Evolutionary conservation across 2,113 vertebrate genomes (phyloP).

Genomic region (Limanda limanda): DNA sequence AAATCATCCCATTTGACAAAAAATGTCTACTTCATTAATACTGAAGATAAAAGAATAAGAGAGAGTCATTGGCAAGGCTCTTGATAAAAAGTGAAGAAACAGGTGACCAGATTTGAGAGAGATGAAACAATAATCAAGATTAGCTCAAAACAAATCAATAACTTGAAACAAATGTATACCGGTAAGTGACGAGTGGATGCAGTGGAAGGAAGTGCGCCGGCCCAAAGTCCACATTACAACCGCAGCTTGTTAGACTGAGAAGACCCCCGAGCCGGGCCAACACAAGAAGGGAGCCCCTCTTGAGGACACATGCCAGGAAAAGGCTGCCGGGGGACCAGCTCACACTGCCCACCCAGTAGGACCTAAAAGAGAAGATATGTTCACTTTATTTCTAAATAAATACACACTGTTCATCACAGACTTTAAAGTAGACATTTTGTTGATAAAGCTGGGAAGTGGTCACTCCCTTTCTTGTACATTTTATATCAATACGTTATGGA

Average conservation of each 20-base stretch:
- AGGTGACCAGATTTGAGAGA: conserved; percentile 68
- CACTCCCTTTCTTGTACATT: not conserved
- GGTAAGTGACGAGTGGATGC: conserved; percentile 92
- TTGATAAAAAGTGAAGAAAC: conserved; percentile 70
- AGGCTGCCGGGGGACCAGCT: conserved; percentile 91
- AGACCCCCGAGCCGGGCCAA: conserved; percentile 89
- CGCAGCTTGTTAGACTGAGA: conserved; percentile 87
- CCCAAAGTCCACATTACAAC: conserved; percentile 93
- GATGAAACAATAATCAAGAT: conserved; percentile 73
- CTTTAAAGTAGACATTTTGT: not conserved
- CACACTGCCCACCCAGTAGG: conserved; percentile 93
- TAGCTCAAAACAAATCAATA: not conserved
- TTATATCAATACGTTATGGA: not conserved
- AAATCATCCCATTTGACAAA: not conserved
- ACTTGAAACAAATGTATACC: conserved; percentile 75
- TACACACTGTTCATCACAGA: conserved; percentile 1
- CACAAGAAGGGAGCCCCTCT: conserved; percentile 92
- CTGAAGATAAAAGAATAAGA: not conserved
- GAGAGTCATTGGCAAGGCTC: conserved; percentile 47
- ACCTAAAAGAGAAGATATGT: conserved; percentile 80
- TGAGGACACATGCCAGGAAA: conserved; percentile 93
- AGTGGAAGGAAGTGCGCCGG: conserved; percentile 95
- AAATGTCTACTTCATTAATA: not conserved
- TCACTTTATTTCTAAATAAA: not conserved
- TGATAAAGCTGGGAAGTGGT: not conserved